A percentile compares a stretch with the other conserved stretches of the same genome.
Evolutionary conservation across 2,797 vertebrate genomes (phyloP).

Genomic region (Hoplostethus mediterraneus): DNA sequence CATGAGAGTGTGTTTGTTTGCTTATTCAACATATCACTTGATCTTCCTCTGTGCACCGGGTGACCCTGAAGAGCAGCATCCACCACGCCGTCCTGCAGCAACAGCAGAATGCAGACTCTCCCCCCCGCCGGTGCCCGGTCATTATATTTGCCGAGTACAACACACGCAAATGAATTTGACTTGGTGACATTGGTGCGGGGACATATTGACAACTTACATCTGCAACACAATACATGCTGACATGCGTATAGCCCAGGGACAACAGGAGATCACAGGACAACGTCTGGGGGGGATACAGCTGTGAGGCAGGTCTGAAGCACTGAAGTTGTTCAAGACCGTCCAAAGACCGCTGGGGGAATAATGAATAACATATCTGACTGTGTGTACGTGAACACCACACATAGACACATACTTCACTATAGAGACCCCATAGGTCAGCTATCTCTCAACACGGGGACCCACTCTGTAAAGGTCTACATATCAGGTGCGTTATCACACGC

Average conservation of each 20-base stretch:
- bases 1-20: background rate
- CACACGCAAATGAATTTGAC: conserved; percentile 48
- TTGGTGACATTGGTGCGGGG: conserved; percentile 49
- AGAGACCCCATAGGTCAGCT: no score
- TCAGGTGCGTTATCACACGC: no score
- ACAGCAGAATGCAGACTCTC: conserved; percentile 2
- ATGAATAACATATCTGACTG: no score
- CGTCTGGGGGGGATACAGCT: no score
- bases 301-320: no score
- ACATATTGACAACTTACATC: conserved; percentile 45
- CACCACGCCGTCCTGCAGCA: conserved; percentile 13
- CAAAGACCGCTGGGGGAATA: no score
- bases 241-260: conserved; percentile 31
- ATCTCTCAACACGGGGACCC: no score
- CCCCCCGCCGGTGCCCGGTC: conserved; percentile 2
- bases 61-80: conserved; percentile 38
- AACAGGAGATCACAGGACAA: conserved; percentile 28
- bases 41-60: conserved; percentile 6
- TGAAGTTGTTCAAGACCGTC: no score
- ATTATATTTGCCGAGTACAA: conserved; percentile 48
- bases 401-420: no score
- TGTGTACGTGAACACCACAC: no score
- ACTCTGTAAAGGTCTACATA: no score
- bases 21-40: background rate
- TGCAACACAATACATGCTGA: conserved; percentile 45